A percentile compares a stretch with the other conserved stretches of the same genome.
Evolutionary conservation across 2,797 vertebrate genomes (phyloP).

Genomic region (Brotula barbata): DNA sequence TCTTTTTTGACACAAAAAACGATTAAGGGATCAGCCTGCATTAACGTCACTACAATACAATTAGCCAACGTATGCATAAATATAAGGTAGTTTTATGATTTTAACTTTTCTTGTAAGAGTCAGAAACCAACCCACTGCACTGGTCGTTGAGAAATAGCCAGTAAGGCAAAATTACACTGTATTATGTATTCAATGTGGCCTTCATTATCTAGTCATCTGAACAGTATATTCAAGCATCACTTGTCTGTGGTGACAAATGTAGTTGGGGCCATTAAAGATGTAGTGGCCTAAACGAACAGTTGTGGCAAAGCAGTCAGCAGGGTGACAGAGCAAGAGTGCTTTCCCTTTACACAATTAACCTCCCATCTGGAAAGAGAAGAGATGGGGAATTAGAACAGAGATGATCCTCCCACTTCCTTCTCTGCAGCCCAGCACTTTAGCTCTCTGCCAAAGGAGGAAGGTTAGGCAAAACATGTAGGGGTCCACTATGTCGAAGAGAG

Average conservation of each 20-base stretch:
- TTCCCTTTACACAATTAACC: constrained; percentile 75
- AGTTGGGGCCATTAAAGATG: constrained; percentile 53
- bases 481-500: constrained; percentile 59
- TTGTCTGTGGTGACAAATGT: constrained; percentile 38
- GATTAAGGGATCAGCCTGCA: no score
- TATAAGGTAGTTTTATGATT: neutral
- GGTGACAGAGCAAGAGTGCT: constrained; percentile 59
- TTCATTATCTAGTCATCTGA: constrained; percentile 25
- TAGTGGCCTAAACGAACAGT: constrained; percentile 54
- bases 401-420: constrained; percentile 59
- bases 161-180: constrained; percentile 14
- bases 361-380: constrained; percentile 70
- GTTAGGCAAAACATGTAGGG: constrained; percentile 52
- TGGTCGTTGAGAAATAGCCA: constrained; percentile 18
- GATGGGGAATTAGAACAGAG: constrained; percentile 60
- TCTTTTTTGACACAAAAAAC: no score
- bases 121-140: constrained; percentile 12
- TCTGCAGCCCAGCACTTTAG: constrained; percentile 52
- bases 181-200: constrained; percentile 34
- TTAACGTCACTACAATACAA: neutral
- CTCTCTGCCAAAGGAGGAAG: constrained; percentile 53
- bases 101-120: neutral
- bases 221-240: constrained; percentile 28
- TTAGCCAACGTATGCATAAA: neutral
- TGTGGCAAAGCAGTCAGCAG: constrained; percentile 52